Conservation (phyloP, 2,888 invertebrate genomes). For the Cerceris rybyensis region DNA sequence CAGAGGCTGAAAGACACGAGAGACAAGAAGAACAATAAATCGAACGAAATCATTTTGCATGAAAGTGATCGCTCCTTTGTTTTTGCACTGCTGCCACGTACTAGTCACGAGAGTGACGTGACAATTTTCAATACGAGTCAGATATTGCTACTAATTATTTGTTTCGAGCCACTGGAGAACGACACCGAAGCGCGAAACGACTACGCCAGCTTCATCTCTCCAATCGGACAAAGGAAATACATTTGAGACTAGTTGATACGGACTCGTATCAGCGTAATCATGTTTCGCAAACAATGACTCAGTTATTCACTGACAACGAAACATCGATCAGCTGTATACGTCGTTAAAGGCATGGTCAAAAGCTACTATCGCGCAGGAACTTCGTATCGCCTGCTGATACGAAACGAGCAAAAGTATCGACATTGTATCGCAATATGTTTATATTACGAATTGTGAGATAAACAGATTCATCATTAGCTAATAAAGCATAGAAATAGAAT, state of each 20-base stretch:
- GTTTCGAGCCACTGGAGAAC: too few relatives aligned
- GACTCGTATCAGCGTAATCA: constrained; percentile 1
- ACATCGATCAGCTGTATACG: neutral
- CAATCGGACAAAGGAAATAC: neutral
- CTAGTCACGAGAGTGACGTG: too few relatives aligned
- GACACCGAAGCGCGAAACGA: too few relatives aligned
- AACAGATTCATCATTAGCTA: too few relatives aligned
- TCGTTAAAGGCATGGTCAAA: neutral
- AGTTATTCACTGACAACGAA: constrained; percentile 12
- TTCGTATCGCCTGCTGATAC: neutral
- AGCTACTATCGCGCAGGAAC: neutral
- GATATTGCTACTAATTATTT: too few relatives aligned
- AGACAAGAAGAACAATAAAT: constrained; percentile 6
- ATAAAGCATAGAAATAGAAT: too few relatives aligned
- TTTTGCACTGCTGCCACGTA: too few relatives aligned
- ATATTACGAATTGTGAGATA: too few relatives aligned
- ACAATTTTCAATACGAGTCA: too few relatives aligned
- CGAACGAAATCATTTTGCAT: constrained; percentile 18
- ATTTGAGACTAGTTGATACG: neutral
- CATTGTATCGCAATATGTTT: neutral
- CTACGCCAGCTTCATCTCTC: too few relatives aligned
- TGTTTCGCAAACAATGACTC: constrained; percentile 36
- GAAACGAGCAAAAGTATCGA: neutral
- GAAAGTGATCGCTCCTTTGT: neutral
- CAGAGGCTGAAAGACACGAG: constrained; percentile 9